phyloP scores from a whole-genome alignment of 2,888 invertebrate genomes.

The Argyresthia goedartella region DNA sequence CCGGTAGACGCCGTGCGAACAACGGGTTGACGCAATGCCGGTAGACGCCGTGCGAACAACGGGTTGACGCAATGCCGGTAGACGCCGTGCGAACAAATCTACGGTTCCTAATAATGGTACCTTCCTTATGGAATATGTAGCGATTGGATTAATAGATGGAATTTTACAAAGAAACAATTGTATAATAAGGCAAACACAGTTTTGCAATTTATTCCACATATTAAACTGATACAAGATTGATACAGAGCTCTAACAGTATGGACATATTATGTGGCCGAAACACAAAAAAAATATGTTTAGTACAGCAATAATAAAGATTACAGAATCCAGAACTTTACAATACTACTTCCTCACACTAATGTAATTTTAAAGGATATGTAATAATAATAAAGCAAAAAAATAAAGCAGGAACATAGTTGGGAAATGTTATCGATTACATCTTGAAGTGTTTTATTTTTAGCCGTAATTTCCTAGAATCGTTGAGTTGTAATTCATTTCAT shows the following conservation, averaged over 20 bases:
- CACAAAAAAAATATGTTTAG: conserved; percentile 55
- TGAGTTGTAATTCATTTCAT: conserved; percentile 44
- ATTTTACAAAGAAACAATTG: conserved; percentile 45
- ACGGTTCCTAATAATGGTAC: no score
- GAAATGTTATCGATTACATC: conserved; percentile 64
- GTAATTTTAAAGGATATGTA: conserved; percentile 63
- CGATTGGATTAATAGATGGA: no score
- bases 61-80: no score
- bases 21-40: no score
- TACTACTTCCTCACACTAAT: conserved; percentile 68
- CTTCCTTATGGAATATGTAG: no score
- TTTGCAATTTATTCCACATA: conserved; percentile 71
- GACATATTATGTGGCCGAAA: conserved; percentile 62
- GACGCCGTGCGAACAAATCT: no score
- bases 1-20: no score
- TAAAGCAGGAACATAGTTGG: conserved; percentile 69
- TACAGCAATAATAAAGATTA: conserved; percentile 64
- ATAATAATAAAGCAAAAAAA: conserved; percentile 70
- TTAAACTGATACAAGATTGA: conserved; percentile 69
- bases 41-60: no score
- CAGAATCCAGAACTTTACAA: conserved; percentile 67
- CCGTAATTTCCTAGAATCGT: conserved; percentile 55
- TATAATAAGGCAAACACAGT: conserved; percentile 70
- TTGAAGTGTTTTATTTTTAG: conserved; percentile 58
- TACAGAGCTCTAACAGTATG: conserved; percentile 66